phyloP scores from a whole-genome alignment of 2,888 invertebrate species.

The Gymnoscelis rufifasciata region DNA sequence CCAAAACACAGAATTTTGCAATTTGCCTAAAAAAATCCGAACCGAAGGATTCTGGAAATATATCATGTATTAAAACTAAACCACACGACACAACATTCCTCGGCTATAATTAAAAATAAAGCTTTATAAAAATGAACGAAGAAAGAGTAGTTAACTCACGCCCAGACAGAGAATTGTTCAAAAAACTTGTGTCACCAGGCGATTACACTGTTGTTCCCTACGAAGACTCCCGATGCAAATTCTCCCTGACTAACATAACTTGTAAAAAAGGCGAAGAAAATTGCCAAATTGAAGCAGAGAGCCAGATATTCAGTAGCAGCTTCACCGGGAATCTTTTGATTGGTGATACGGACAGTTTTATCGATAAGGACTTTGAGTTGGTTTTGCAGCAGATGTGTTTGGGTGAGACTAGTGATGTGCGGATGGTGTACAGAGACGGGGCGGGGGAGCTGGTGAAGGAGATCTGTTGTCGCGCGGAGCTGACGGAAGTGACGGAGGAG shows the following conservation, averaged over 20 bases:
- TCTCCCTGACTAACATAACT: constrained; percentile 50
- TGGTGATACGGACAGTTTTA: constrained; percentile 65
- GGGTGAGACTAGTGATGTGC: constrained; percentile 62
- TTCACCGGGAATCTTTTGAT: constrained; percentile 70
- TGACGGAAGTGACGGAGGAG: constrained; percentile 62
- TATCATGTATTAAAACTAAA: no score
- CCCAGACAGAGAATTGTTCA: constrained; percentile 59
- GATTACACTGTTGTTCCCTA: constrained; percentile 62
- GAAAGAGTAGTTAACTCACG: constrained; percentile 51
- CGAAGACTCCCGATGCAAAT: constrained; percentile 66
- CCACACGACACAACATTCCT: no score
- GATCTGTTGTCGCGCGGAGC: constrained; percentile 61
- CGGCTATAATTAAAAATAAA: no score
- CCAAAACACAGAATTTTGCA: no score
- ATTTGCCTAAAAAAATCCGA: no score
- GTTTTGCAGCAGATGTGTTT: constrained; percentile 75
- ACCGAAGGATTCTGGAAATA: no score
- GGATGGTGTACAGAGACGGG: constrained; percentile 52
- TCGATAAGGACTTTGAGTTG: constrained; percentile 77
- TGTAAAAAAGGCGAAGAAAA: constrained; percentile 45
- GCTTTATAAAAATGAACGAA: constrained; percentile 41
- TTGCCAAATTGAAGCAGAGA: constrained; percentile 51
- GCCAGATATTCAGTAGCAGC: constrained; percentile 50
- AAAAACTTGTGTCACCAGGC: constrained; percentile 57
- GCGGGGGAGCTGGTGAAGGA: constrained; percentile 45